Evolutionary conservation across 2,888 invertebrate genomes (phyloP), one percentile per base, ranked within the genome.

Genomic region (Cyclophora albipunctata): DNA sequence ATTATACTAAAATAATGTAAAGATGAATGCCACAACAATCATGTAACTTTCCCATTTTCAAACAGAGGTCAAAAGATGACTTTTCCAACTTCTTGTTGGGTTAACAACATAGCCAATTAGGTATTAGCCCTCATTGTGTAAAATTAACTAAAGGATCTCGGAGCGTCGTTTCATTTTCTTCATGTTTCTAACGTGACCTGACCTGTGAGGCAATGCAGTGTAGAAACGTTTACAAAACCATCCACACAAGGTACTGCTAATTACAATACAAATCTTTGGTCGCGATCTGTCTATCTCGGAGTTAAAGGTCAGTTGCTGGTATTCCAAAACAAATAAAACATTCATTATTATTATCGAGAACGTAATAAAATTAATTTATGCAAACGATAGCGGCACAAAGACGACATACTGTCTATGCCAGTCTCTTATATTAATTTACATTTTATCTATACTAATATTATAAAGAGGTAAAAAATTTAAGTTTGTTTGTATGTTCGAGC

Each of bases 361-460:
- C 49, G 40, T 41, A 50, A 57, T 57, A 52, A 49, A 53, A 49
- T 42, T 46, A 48, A 46, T 46, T 49, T 42, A 49, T 44, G 48
- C 55, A 57, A 51, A 51, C 50, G 55, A 48, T 58, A 63, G 58
- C 58, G 64, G 58, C 43, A 47, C 53, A 49, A 61, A 70, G 72
- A 69, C 72, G 75, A 68, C 77, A 62, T 59, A 67, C 71, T 73
- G 79, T 77, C 77, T 77, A 69, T 64, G 55, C 55, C 50, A 54
- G 37, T 5, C 20, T 20, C 20, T 20, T 20, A 20, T 20, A 20
- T 20, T 20, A 1, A 20, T 20, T 20, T 20, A 20, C 20, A 20
- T 20, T 20, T 20, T 20, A 20, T 1, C 1, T 20, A 20, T 20
- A 20, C 20, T 20, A 20, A 20, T 20, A 20, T 20, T 20, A 1